Base-by-base conservation (phyloP, 2,113 vertebrate species). In the Sinocyclocheilus maitianheensis region DNA sequence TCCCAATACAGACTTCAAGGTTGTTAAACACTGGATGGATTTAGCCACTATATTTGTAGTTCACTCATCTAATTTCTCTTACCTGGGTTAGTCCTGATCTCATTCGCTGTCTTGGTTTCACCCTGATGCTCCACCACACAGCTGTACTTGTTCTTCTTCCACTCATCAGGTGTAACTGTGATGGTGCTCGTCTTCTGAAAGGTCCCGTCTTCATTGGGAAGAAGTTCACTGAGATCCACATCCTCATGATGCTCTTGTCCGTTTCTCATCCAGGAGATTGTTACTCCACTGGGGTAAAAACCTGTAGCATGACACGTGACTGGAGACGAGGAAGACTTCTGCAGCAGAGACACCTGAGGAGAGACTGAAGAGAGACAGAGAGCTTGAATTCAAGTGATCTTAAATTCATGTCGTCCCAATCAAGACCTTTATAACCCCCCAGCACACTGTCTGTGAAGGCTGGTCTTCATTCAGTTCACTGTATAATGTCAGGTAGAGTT, bases 261-360 rank as follows among this genome's bases (percentile, higher is more conserved):
- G 14, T 90, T 77, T 51, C 60, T 89, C 81, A 9, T 0, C 90
- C 90, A 91, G 78, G 65, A 14, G 76, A 91, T 80, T n/a, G 20
- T 51, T 11, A 90, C 14, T 63, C 11, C 77, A 5, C 11, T 88
- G 2, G 93, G 94, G 26, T 89, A 93, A 89, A 94, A 94, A n/a
- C 89, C 89, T 0, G 91, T 93, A 87, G 84, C 90, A 0, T 87
- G 91, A 88, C 93, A 94, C 79, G 81, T 40, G 20, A 93, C 89
- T 88, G 86, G 2, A 83, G 90, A 76, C 77, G 85, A 83, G 20
- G 67, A 8, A 81, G 8, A 30, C 87, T 88, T 58, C 72, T 85
- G 87, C 40, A 83, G 10, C 37, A 89, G 30, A 71, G 37, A 81
- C 26, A 81, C 83, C 63, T 81, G 24, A 75, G 85, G 87, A 53